A percentile compares a stretch with the other conserved stretches of the same genome.
These are phyloP conservation scores for Perizoma flavofasciatum DNA, from an alignment of 2,888 invertebrate genomes.

Conservation along the genomic window DNA sequence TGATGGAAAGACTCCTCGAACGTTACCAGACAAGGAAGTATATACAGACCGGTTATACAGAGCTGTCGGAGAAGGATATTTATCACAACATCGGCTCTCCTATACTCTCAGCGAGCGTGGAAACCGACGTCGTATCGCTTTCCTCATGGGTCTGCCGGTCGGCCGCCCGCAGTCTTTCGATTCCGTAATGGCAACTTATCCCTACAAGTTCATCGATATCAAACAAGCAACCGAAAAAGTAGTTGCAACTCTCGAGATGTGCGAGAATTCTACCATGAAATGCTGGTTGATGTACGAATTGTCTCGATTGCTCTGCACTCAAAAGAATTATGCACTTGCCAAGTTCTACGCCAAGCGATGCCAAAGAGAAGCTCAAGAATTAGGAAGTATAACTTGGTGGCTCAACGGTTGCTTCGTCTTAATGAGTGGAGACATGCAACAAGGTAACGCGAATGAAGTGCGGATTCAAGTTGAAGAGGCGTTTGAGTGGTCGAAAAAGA, in stretches of 20 bases:
- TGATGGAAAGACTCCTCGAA: conserved; percentile 68
- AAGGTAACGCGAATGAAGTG: conserved; percentile 75
- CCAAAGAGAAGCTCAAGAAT: conserved; percentile 69
- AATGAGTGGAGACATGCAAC: conserved; percentile 79
- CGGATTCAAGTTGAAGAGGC: conserved; percentile 74
- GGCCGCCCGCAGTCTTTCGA: conserved; percentile 74
- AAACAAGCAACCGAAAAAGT: conserved; percentile 69
- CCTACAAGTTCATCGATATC: conserved; percentile 72
- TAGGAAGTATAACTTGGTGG: conserved; percentile 72
- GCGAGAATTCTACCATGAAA: conserved; percentile 75
- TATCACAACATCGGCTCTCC: conserved; percentile 69
- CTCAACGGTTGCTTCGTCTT: conserved; percentile 71
- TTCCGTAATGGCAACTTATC: conserved; percentile 77
- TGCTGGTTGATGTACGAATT: conserved; percentile 78
- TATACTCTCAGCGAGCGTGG: conserved; percentile 74
- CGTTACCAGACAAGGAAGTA: conserved; percentile 70
- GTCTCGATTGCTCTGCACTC: conserved; percentile 65
- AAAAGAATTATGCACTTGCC: conserved; percentile 75
- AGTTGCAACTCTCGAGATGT: conserved; percentile 66
- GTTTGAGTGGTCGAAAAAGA: conserved; percentile 67
- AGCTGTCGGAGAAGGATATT: conserved; percentile 73
- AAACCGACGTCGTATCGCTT: conserved; percentile 73
- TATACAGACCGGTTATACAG: conserved; percentile 72
- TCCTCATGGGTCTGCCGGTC: conserved; percentile 72
- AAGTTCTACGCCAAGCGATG: conserved; percentile 77